These are phyloP conservation scores for Taenioides sp. DNA, from an alignment of 2,797 vertebrate genomes.

Conservation along the genomic window DNA sequence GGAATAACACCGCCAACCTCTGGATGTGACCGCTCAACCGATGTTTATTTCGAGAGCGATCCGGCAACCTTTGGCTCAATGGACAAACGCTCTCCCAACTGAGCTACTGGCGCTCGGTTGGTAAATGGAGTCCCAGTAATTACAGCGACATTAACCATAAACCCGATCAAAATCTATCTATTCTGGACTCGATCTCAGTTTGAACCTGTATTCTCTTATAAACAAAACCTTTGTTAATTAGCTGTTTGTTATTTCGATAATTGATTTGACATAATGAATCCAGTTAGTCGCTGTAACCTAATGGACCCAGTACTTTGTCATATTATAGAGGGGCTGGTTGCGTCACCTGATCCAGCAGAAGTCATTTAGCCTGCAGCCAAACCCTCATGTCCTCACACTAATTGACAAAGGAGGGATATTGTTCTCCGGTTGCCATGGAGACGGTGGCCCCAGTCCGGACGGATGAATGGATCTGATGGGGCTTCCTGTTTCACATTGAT, in stretches of 20 bases:
- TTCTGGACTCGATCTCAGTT: too few species aligned
- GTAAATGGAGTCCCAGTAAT: too few species aligned
- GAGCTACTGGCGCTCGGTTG: too few species aligned
- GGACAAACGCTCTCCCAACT: too few species aligned
- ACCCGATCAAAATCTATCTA: too few species aligned
- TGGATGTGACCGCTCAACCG: too few species aligned
- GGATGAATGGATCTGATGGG: background rate
- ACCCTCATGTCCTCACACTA: background rate
- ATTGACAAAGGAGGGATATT: conserved; percentile 8
- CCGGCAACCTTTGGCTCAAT: too few species aligned
- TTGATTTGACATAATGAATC: background rate
- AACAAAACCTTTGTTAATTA: background rate
- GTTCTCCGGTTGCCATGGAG: conserved; percentile 9
- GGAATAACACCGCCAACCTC: too few species aligned
- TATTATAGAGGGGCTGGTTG: background rate
- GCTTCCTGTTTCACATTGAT: conserved; percentile 8
- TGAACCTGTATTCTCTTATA: too few species aligned
- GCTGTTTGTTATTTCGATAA: background rate
- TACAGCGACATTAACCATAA: too few species aligned
- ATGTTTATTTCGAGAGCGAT: too few species aligned
- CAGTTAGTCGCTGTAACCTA: background rate
- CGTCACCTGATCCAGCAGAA: background rate
- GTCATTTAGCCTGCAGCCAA: conserved; percentile 6
- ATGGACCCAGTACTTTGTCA: background rate
- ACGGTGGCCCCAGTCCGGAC: background rate